phyloP scores from a whole-genome alignment of 2,113 vertebrate species.

The Grantiella picta region DNA sequence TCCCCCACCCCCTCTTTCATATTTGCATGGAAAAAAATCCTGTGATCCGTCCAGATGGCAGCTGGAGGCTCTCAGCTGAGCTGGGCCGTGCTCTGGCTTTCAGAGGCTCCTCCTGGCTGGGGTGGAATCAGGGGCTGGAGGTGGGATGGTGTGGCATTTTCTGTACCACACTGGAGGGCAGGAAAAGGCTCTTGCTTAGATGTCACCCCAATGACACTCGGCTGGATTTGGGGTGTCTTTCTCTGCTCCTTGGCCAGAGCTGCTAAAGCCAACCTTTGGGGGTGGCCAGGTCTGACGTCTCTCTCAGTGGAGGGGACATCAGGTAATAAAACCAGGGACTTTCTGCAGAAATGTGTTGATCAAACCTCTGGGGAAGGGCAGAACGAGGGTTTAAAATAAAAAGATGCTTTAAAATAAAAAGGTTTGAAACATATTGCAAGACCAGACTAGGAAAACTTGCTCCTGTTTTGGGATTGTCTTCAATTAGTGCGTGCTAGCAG shows the following conservation, averaged over 20 bases:
- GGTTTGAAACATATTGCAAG: neutral
- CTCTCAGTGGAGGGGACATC: neutral
- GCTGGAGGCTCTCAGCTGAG: conserved; percentile 27
- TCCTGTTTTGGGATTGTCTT: neutral
- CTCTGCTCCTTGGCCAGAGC: neutral
- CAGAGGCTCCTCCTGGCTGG: neutral
- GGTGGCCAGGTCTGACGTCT: neutral
- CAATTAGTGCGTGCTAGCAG: rapidly evolving
- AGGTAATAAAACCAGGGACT: neutral
- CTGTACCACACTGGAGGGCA: neutral
- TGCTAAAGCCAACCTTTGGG: neutral
- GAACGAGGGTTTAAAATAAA: rapidly evolving
- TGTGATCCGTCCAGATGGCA: conserved; percentile 52
- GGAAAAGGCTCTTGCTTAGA: neutral
- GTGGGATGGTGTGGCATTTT: rapidly evolving
- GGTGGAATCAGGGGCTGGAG: neutral
- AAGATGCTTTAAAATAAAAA: neutral
- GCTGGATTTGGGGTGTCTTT: neutral
- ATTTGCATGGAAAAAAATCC: neutral
- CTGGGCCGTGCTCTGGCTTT: neutral
- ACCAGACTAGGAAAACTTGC: neutral
- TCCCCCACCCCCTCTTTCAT: conserved; percentile 17
- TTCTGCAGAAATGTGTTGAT: rapidly evolving
- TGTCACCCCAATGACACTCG: rapidly evolving
- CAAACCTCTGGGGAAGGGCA: neutral